Evolutionary conservation across 2,888 invertebrate genomes (phyloP), one percentile per base, ranked within the genome.

Genomic region (Pherbina coryleti): DNA sequence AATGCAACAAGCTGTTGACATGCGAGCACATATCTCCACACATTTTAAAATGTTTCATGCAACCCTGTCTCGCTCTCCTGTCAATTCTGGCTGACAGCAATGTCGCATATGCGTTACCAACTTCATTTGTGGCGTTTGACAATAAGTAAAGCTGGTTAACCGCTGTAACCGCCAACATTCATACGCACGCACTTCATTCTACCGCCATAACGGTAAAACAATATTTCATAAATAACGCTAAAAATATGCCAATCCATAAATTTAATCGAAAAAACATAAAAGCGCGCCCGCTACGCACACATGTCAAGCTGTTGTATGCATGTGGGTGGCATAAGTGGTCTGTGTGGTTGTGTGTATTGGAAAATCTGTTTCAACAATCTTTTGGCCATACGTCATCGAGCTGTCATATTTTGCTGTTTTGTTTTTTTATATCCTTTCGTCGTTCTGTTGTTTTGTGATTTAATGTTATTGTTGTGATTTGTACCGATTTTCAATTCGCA

Each of bases 261-360:
- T 85, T 84, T 86, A 84, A 86, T 85, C 85, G 84, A 14, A 31
- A 86, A 86, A 84, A 85, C 86, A 85, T 85, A 84, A 84, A 31
- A 19, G 53, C 22, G 31, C 51, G 31, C 31, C 64, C 25, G 49
- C 37, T 49, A 60, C 14, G 57, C 66, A 53, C 55, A 55, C 75
- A 73, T 62, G 75, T 55, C 53, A 75, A 14, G 49, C 75, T 17
- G n/a, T 11, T 55, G 25, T 25, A 14, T n/a, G 57, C 22, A 37
- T 72, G 37, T 34, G n/a, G 8, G 53, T 19, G 28, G 44, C 7
- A 25, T 28, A 2, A 17, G 11, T 25, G 14, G 71, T 71, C 19
- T 31, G 5, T 55, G 31, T 55, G 31, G 7, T 3, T 28, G n/a
- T 22, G 57, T n/a, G 22, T 14, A 62, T 73, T 62, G 57, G 31